Evolutionary conservation across 2,797 vertebrate species (phyloP), one percentile per base, ranked within the genome.

Genomic region (Eremophila alpestris): DNA sequence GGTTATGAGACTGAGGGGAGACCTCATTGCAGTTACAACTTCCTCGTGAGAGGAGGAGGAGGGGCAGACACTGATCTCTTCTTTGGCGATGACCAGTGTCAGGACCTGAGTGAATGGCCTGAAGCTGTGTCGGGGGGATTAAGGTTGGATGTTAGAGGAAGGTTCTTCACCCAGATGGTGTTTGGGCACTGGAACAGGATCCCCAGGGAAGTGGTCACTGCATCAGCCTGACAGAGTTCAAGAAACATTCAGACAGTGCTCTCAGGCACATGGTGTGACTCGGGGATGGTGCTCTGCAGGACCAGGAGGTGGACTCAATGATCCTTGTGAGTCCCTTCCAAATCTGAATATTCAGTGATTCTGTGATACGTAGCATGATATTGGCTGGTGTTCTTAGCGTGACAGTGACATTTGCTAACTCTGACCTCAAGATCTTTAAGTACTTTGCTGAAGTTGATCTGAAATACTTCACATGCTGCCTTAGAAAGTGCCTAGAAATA

Each of bases 291-390:
- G 29, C 19, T 55, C 10, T 55, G 4, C 34, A 20, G 29, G 20
- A 1, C 12, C 11, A 12, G 19, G 29, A n/a, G 16, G 0, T 54
- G 10, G 49, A 55, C 24, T n/a, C 16, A 7, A 4, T 19, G 16
- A 48, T 55, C 13, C 8, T 23, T 23, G 41, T 29, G 8, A 5
- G 5, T 40, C 5, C 23, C 13, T 74, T 48, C 34, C 51, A 26
- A 2, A 9, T 48, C 24, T 34, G 24, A 20, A 3, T 56, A 30
- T 41, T 41, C 26, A 34, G 23, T 68, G 15, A 29, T 58, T 68
- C 34, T 41, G 30, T 49, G 36, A 56, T 34, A 48, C 20, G 4
- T 4, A 62, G 13, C 10, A 45, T 4, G 2, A 45, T 74, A 68
- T 16, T 29, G 18, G 43, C 23, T 59, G 82, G 8, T 2, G 2